These are phyloP conservation scores for Mamestra brassicae DNA, from an alignment of 2,888 invertebrate genomes.

Conservation along the genomic window DNA sequence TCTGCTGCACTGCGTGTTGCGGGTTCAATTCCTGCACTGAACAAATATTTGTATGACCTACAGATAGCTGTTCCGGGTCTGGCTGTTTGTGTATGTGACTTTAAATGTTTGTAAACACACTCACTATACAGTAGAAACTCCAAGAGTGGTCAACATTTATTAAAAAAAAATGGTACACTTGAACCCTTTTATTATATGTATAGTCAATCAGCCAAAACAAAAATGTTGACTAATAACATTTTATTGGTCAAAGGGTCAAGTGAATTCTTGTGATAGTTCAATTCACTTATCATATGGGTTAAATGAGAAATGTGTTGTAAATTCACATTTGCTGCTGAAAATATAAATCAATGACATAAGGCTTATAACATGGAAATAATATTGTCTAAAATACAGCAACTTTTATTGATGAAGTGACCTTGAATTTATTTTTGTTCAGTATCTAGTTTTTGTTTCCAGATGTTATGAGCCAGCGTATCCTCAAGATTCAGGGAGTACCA, in stretches of 20 bases:
- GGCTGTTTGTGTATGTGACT: too few relatives aligned
- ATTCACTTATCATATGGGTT: constrained; percentile 8
- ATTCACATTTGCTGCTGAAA: not conserved
- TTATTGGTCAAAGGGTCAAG: constrained; percentile 35
- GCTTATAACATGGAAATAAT: not conserved
- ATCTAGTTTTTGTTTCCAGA: constrained; percentile 82
- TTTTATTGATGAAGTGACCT: not conserved
- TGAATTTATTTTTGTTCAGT: not conserved
- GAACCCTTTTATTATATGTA: not conserved
- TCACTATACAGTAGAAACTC: too few relatives aligned
- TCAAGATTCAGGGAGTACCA: constrained; percentile 95
- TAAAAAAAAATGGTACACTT: not conserved
- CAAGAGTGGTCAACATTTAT: too few relatives aligned
- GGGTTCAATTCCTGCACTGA: too few relatives aligned
- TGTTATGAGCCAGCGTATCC: constrained; percentile 94
- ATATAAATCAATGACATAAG: not conserved
- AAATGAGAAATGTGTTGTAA: not conserved
- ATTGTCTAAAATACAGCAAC: not conserved
- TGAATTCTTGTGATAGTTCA: constrained; percentile 11
- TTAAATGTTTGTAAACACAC: too few relatives aligned
- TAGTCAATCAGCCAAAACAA: not conserved
- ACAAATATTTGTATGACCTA: too few relatives aligned
- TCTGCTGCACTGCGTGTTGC: too few relatives aligned
- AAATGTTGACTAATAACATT: not conserved
- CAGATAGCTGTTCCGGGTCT: too few relatives aligned